Conservation (phyloP, 1,140 invertebrate genomes). For the Atta texana region DNA sequence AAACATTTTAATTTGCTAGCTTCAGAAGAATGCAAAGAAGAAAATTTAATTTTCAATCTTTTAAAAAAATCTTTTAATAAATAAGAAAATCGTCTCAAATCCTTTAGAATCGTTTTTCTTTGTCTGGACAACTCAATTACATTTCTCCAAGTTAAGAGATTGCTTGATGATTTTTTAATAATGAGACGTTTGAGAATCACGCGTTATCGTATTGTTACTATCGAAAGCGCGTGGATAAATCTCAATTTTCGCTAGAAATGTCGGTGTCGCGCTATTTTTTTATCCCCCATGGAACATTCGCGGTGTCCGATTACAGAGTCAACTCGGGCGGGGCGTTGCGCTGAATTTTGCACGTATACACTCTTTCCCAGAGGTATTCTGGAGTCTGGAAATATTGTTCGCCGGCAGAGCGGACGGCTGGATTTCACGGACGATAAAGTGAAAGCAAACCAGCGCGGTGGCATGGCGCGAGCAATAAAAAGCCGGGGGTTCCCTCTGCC, state of each 20-base stretch:
- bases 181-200: background rate
- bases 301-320: constrained; percentile 50
- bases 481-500: background rate
- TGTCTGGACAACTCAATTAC: background rate
- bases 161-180: background rate
- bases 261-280: background rate
- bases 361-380: constrained; percentile 32
- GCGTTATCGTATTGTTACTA: background rate
- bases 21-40: background rate
- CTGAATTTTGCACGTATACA: constrained; percentile 51
- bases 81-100: background rate
- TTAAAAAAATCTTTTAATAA: background rate
- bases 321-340: background rate
- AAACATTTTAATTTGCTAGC: background rate
- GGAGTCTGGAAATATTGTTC: constrained; percentile 60
- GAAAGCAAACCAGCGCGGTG: constrained; percentile 48
- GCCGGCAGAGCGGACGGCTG: constrained; percentile 18
- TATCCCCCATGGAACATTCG: background rate
- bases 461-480: constrained; percentile 50
- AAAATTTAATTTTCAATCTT: background rate
- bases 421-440: constrained; percentile 62
- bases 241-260: constrained; percentile 10
- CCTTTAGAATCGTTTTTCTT: background rate
- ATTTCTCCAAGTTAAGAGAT: background rate
- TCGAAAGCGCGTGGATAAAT: background rate